Base-by-base conservation (phyloP, 2,888 invertebrate species). In the Drosophila suboccidentalis region DNA sequence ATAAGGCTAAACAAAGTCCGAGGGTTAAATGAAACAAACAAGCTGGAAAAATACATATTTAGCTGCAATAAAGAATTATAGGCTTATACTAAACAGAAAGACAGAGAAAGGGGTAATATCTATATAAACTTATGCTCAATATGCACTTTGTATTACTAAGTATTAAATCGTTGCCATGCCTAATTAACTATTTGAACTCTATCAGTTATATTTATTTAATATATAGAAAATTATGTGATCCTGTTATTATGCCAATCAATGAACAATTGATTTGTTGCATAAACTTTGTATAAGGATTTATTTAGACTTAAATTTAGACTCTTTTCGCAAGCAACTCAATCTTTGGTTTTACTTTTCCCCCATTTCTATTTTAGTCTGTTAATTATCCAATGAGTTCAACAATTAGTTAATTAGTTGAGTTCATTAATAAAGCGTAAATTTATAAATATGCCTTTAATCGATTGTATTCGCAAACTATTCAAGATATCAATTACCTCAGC, bases 401-500 rank as follows among this genome's bases (percentile, higher is more conserved):
- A 54, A 68, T 78, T 58, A 57, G 55, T 63, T 73, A 68, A 78
- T 75, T 73, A 75, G 47, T 62, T 50, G 38, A 67, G 54, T 72
- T 46, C 59, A 73, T 78, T 73, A 75, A 32, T 26, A 4, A 32
- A 11, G 36, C 26, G 32, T 38, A 50, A 26, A 15, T 15, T 47
- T 43, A 36, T 17, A 49, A 41, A 68, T 43, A 47, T 34, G 9
- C 41, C 15, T 32, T 41, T 17, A 11, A 44, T 57, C 62, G 57
- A 61, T 41, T 55, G 41, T 50, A 66, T 66, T 34, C 13, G 49
- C 36, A 34, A 47, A 57, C 66, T 59, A 55, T 59, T 67, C 38
- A 78, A 38, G 68, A 26, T 60, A 54, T 63, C 36, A 73, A 66
- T 70, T 76, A 71, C 66, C 77, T 65, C 22, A 55, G 55, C 71